Evolutionary conservation across 2,113 vertebrate genomes (phyloP), one percentile per base, ranked within the genome.

Genomic region (Elachura formosa): DNA sequence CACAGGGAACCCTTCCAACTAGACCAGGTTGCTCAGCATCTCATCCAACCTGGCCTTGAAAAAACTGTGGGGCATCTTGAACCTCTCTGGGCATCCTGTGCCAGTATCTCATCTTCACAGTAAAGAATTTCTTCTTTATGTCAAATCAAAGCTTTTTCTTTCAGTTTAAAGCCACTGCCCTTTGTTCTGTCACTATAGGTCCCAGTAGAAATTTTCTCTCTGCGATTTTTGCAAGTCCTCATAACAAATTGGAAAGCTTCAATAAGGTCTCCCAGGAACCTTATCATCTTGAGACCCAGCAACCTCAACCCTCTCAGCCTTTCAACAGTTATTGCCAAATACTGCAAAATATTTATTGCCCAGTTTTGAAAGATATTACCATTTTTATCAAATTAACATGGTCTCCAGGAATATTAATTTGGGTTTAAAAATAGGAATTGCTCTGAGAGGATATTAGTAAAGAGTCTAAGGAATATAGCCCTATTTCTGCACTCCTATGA

Each of bases 61-160:
- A 11, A n/a, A 8, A 1, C 2, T 25, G 26, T 7, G 45, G 16
- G 17, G 3, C 12, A 52, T 14, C 17, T 5, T 4, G 38, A 74
- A 24, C 6, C 12, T 16, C 25, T 33, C 36, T 51, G 19, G 12
- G 1, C 9, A 66, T 45, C 19, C 16, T 40, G 13, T 66, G 7
- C 13, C 29, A 36, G 10, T 66, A 34, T 19, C 16, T 71, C 25
- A 18, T 10, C 12, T 21, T 51, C 25, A 36, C 14, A 1, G 0
- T 25, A 45, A 55, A 61, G 3, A 40, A 56, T 28, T 51, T 51
- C 45, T 33, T 59, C 22, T 28, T 76, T 52, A 23, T 45, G 33
- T 22, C 33, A 7, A 26, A 31, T 19, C 14, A 68, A 68, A 68
- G 5, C 18, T 5, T 36, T 68, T 24, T 67, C 36, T 51, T 58